A percentile compares a stretch with the other conserved stretches of the same genome.
Evolutionary conservation across 2,797 vertebrate genomes (phyloP).

Genomic region (Pygocentrus nattereri): DNA sequence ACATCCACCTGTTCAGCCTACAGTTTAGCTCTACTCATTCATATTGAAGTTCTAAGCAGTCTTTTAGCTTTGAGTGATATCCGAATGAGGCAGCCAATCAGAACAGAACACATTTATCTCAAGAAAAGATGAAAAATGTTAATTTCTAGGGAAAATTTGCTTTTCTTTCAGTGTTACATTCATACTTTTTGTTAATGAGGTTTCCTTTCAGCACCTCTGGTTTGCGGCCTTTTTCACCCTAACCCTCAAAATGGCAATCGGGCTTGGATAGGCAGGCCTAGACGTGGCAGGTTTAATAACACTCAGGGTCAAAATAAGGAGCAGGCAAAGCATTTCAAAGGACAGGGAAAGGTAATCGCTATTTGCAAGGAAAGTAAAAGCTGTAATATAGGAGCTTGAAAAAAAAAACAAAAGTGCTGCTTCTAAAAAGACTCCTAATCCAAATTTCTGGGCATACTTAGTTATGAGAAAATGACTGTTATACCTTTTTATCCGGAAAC

Average conservation of each 20-base stretch:
- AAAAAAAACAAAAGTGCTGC: neutral
- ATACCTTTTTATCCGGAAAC: neutral
- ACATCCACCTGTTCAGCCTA: too few species aligned
- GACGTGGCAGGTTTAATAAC: constrained; percentile 5
- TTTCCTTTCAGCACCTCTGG: neutral
- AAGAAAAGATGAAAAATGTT: too few species aligned
- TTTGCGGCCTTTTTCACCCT: neutral
- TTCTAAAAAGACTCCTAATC: neutral
- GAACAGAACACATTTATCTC: too few species aligned
- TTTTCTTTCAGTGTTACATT: neutral
- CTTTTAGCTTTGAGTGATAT: too few species aligned
- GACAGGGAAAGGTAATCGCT: neutral
- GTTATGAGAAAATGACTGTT: neutral
- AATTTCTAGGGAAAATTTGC: too few species aligned
- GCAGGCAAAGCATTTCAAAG: neutral
- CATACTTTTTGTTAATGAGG: neutral
- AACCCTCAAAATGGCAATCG: neutral
- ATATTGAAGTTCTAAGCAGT: too few species aligned
- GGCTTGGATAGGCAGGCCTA: neutral
- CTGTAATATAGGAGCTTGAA: constrained; percentile 5
- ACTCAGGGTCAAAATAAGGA: neutral
- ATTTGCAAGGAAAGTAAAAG: neutral
- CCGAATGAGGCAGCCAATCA: too few species aligned
- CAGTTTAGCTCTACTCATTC: too few species aligned
- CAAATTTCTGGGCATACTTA: neutral